phyloP scores from a whole-genome alignment of 2,113 vertebrate genomes.

The Tyrannus savana region DNA sequence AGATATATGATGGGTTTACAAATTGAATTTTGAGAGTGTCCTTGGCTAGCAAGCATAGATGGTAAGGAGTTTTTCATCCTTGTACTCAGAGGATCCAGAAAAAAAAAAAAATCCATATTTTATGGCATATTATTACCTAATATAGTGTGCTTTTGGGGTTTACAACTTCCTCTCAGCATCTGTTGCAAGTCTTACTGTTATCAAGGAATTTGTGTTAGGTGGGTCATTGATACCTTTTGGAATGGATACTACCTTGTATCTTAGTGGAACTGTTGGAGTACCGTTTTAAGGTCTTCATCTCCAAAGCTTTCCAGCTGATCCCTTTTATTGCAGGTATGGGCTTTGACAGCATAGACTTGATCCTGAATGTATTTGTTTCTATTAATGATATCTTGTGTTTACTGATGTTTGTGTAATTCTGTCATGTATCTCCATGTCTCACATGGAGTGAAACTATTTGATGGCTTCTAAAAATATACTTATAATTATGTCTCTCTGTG shows the following conservation, averaged over 20 bases:
- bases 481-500: not conserved
- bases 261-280: not conserved
- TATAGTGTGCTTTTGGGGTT: not conserved
- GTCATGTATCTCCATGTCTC: not conserved
- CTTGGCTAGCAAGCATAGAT: not conserved
- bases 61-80: not conserved
- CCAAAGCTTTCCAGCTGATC: not conserved
- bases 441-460: not conserved
- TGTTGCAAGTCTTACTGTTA: not conserved
- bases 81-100: not conserved
- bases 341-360: not conserved
- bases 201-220: not conserved
- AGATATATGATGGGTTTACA: not conserved
- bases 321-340: not conserved
- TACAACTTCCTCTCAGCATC: not conserved
- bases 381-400: not conserved
- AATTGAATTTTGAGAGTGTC: not conserved
- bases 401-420: not conserved
- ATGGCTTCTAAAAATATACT: not conserved
- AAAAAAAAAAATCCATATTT: not conserved
- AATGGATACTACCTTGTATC: not conserved
- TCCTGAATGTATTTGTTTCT: not conserved
- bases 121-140: fast-evolving
- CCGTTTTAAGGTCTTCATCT: not conserved
- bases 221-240: not conserved